Percentiles rank a stretch among this genome's conserved stretches.
Evolutionary conservation across 2,113 vertebrate genomes (phyloP).

Genomic region (Bucco capensis): DNA sequence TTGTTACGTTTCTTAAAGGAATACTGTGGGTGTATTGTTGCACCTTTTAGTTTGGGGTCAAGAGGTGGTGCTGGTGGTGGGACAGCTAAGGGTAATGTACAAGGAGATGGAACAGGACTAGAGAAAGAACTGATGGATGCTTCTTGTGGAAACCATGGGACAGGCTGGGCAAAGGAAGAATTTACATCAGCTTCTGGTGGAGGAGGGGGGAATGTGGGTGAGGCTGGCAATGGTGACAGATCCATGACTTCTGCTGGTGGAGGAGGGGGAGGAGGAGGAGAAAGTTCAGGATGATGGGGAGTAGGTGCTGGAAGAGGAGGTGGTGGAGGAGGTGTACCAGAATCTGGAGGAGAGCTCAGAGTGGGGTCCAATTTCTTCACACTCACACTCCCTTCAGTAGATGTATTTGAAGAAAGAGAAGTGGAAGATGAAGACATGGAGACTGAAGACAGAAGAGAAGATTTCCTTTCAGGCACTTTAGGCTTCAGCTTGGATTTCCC

Average conservation of each 20-base stretch:
- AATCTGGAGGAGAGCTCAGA: slow-evolving; percentile 50
- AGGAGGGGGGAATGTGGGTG: slow-evolving; percentile 74
- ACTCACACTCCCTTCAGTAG: slow-evolving; percentile 77
- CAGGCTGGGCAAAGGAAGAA: slow-evolving; percentile 62
- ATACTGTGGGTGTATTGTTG: slow-evolving; percentile 43
- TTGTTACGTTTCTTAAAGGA: slow-evolving; percentile 44
- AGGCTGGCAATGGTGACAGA: slow-evolving; percentile 37
- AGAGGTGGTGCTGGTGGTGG: slow-evolving; percentile 71
- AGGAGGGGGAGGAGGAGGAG: slow-evolving; percentile 71
- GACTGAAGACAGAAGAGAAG: slow-evolving; percentile 89
- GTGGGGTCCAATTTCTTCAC: slow-evolving; percentile 50
- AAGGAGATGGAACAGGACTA: slow-evolving; percentile 33
- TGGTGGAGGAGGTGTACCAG: slow-evolving; percentile 52
- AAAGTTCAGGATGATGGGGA: neutral
- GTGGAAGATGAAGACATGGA: slow-evolving; percentile 93
- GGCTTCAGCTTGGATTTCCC: slow-evolving; percentile 82
- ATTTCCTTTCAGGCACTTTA: slow-evolving; percentile 95
- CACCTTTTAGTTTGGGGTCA: slow-evolving; percentile 71
- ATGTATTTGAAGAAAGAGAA: slow-evolving; percentile 93
- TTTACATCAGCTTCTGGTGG: slow-evolving; percentile 76
- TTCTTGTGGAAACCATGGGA: slow-evolving; percentile 51
- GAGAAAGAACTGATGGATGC: slow-evolving; percentile 43
- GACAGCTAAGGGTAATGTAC: slow-evolving; percentile 18
- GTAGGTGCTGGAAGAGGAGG: slow-evolving; percentile 16
- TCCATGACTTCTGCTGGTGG: slow-evolving; percentile 31